Percentiles rank a stretch among this genome's conserved stretches.
phyloP scores from a whole-genome alignment of 2,888 invertebrate species.

The Pyrochroa serraticornis region DNA sequence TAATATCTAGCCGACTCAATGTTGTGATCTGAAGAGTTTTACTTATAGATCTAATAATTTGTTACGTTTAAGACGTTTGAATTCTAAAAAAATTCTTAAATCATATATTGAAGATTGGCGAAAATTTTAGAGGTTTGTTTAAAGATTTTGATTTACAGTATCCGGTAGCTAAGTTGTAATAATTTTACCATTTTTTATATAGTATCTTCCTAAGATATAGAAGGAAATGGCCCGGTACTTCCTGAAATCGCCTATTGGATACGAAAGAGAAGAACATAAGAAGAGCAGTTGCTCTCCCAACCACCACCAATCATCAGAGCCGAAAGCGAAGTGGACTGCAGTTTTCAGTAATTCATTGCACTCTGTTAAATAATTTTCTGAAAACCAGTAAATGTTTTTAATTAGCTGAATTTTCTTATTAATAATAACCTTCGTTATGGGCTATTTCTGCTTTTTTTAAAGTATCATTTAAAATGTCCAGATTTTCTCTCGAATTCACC shows the following conservation, averaged over 20 bases:
- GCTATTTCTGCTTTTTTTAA: conserved; percentile 20
- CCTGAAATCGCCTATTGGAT: conserved; percentile 56
- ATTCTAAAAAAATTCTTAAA: too few species aligned
- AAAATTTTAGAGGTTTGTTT: too few species aligned
- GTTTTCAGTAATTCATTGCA: conserved; percentile 57
- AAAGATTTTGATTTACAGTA: too few species aligned
- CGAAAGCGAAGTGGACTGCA: conserved; percentile 56
- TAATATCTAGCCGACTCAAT: conserved; percentile 42
- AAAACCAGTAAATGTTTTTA: conserved; percentile 54
- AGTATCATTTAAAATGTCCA: conserved; percentile 34
- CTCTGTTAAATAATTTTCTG: conserved; percentile 38
- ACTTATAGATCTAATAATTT: too few species aligned
- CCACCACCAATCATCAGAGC: conserved; percentile 59
- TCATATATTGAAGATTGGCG: too few species aligned
- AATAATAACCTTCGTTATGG: conserved; percentile 4
- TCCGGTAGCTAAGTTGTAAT: neutral
- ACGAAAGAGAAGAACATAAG: conserved; percentile 57
- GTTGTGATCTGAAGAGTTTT: conserved; percentile 41
- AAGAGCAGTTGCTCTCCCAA: conserved; percentile 63
- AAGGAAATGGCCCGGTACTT: conserved; percentile 61
- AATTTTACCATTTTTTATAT: conserved; percentile 61
- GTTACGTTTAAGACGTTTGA: too few species aligned
- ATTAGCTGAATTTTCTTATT: conserved; percentile 37
- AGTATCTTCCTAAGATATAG: conserved; percentile 62
- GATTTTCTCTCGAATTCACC: conserved; percentile 43